These are phyloP conservation scores for Cheilosia soror DNA, from an alignment of 2,888 invertebrate genomes.

Conservation along the genomic window DNA sequence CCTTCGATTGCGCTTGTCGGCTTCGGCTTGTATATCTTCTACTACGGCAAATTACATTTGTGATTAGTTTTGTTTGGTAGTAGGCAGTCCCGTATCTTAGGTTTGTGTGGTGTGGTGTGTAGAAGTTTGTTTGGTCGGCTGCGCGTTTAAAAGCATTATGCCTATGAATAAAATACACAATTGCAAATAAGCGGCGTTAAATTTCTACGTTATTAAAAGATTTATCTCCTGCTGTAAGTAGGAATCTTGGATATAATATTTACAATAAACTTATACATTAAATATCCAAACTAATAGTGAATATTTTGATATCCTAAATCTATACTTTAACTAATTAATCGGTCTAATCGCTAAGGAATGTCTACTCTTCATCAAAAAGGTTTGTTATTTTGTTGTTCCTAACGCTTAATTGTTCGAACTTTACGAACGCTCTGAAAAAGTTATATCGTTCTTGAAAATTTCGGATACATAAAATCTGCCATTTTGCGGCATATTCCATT, in stretches of 20 bases:
- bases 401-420: constrained; percentile 28
- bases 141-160: constrained; percentile 31
- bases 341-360: constrained; percentile 10
- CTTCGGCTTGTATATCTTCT: constrained; percentile 59
- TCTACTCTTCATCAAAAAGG: constrained; percentile 31
- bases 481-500: constrained; percentile 75
- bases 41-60: constrained; percentile 50
- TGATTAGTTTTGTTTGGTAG: constrained; percentile 67
- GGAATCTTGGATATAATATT: constrained; percentile 1
- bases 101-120: constrained; percentile 64
- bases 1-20: not conserved
- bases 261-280: constrained; percentile 31
- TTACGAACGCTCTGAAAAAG: constrained; percentile 29
- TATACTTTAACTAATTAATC: constrained; percentile 6
- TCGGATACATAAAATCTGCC: constrained; percentile 74
- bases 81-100: constrained; percentile 34
- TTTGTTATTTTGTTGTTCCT: constrained; percentile 48
- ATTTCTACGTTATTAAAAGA: constrained; percentile 9
- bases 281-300: constrained; percentile 14
- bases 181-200: constrained; percentile 37
- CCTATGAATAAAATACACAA: constrained; percentile 11
- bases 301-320: constrained; percentile 8
- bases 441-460: constrained; percentile 52
- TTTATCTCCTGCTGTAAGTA: not conserved
- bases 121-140: constrained; percentile 27